Evolutionary conservation across 2,113 vertebrate genomes (phyloP).

Genomic region (Nannospalax galili): DNA sequence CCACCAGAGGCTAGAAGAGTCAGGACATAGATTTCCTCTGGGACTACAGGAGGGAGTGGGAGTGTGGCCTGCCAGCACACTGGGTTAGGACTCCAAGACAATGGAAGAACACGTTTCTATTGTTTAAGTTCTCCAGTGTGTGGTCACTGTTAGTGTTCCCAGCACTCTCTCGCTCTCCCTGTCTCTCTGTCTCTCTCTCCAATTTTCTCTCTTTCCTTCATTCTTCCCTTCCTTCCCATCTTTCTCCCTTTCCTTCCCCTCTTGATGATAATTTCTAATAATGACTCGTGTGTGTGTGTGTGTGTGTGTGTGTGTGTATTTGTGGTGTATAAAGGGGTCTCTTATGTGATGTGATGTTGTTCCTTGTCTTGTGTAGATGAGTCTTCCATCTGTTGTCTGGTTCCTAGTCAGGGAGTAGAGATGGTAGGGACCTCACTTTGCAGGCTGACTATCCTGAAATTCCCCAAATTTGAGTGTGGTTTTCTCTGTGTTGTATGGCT

Average conservation of each 20-base stretch:
- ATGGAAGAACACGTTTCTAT: background rate
- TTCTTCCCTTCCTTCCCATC: too few species aligned
- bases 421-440: background rate
- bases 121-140: too few species aligned
- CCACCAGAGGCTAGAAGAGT: too few species aligned
- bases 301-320: background rate
- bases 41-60: background rate
- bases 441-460: background rate
- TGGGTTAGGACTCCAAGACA: background rate
- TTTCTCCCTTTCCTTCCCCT: too few species aligned
- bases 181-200: accelerated
- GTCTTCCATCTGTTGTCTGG: background rate
- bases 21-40: background rate
- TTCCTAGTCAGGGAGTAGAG: background rate
- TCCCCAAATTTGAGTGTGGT: accelerated
- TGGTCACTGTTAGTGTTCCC: background rate
- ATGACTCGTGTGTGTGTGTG: background rate
- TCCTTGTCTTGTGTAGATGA: background rate
- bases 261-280: background rate
- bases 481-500: background rate
- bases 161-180: background rate
- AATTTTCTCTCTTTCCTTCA: too few species aligned
- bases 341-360: background rate
- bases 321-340: too few species aligned
- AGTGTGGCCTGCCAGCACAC: background rate